These are phyloP conservation scores for Calidris pygmaea DNA, from an alignment of 2,113 vertebrate genomes.

Conservation along the genomic window DNA sequence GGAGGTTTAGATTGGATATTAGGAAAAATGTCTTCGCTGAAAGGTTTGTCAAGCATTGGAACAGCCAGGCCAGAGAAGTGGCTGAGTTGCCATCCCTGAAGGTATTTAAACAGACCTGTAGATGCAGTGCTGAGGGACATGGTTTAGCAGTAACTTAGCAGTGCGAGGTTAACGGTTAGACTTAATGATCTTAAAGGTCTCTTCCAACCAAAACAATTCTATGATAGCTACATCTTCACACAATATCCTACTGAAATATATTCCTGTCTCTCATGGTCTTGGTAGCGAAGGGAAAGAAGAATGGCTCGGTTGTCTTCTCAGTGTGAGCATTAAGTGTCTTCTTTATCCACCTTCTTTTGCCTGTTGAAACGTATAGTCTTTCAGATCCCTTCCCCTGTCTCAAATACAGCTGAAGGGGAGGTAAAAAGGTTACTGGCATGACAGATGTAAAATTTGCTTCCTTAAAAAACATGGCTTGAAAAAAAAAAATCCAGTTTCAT, in stretches of 20 bases:
- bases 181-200: neutral
- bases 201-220: neutral
- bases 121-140: neutral
- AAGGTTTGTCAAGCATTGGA: neutral
- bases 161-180: neutral
- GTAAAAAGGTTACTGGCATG: neutral
- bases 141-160: neutral
- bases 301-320: neutral
- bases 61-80: neutral
- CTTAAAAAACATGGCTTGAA: neutral
- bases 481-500: neutral
- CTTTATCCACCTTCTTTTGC: neutral
- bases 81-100: neutral
- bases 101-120: neutral
- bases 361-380: neutral
- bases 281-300: neutral
- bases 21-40: neutral
- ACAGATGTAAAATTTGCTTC: neutral
- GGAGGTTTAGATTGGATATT: neutral
- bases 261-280: neutral
- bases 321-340: neutral
- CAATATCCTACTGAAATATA: neutral
- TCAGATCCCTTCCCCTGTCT: neutral
- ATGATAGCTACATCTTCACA: neutral
- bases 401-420: neutral